Base-by-base conservation (phyloP, 1,140 invertebrate species). In the Drosophila pruinosa region DNA sequence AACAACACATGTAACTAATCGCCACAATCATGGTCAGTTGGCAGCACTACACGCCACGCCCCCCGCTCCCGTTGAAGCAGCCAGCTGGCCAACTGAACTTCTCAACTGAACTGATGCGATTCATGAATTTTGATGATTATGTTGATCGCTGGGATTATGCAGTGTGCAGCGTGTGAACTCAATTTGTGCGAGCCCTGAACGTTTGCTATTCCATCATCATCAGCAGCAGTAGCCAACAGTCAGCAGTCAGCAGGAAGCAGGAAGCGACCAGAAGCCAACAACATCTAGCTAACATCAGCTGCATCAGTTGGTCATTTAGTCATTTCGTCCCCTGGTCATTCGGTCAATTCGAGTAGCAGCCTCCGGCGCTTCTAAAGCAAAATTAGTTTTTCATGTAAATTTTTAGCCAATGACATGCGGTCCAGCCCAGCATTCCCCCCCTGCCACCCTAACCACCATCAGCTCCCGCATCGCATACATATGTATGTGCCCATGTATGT, bases 361-460 rank as follows among this genome's bases (percentile, higher is more conserved):
- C 48, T 43, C 47, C 24, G 17, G 56, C 41, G 56, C 56, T 76
- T 72, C 50, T 69, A 31, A 43, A 34, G 28, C 47, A 56, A 79
- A 85, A 85, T 85, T 86, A 81, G 81, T 85, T 85, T 85, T 85
- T 88, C 82, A 85, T 88, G 81, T 85, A 85, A 85, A 86, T 85
- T 86, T 76, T 77, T 68, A 73, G 57, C 57, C 80, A 70, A 83
- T 73, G 43, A 43, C 47, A 38, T 58, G 68, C 54, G 58, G 43
- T 39, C 15, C 24, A 21, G 14, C 12, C 12, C 19, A 21, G 67
- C 36, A 28, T 21, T 15, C 19, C 21, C 24, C 7, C 3, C 6
- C 41, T 22, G 3, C 12, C 26, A 28, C 26, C 26, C 6, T 31
- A 6, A 2, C 12, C 26, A 28, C 26, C 26, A 1, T 31, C 28